Evolutionary conservation across 2,888 invertebrate genomes (phyloP), one percentile per base, ranked within the genome.

Genomic region (Perdita meconis): DNA sequence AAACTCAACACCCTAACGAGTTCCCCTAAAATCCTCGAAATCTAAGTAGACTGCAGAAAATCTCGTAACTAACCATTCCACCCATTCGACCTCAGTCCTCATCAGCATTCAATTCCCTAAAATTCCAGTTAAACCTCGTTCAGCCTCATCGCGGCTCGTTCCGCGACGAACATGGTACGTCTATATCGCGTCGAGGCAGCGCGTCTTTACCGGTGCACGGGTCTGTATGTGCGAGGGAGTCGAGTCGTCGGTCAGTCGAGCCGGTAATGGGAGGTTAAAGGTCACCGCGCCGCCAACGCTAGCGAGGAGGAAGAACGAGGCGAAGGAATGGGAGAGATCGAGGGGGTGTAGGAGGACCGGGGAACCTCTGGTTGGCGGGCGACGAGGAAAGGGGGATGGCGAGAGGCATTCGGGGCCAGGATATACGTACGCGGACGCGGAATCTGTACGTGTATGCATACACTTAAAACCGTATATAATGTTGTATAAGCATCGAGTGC

Each of bases 261-360:
- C 89, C 90, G 90, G 91, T 92, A 92, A 91, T 92, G 90, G 91
- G 88, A 88, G 92, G 92, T 91, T 91, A 92, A 85, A 86, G 92
- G 92, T 92, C 90, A 90, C 86, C 90, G 89, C 89, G 90, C 91
- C 91, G 91, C 91, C 90, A 90, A 91, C 89, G 89, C 89, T 90
- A 87, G 89, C 83, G 86, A 88, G 88, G 84, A 86, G 78, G 81
- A 76, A 73, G 78, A 72, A 68, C 47, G 74, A 53, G 68, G 56
- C 63, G 55, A 68, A 57, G 77, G 80, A 66, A 63, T 36, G 66
- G 51, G 44, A 22, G 66, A 77, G 44, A 56, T 74, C 76, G 53
- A 76, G 64, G 68, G 78, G 79, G 78, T 79, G 78, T 79, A 72
- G 78, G 78, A 72, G 78, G 59, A 67, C 36, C 53, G 60, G 30